Conservation (phyloP, 2,888 invertebrate genomes). For the Mesorhabditis belari region DNA sequence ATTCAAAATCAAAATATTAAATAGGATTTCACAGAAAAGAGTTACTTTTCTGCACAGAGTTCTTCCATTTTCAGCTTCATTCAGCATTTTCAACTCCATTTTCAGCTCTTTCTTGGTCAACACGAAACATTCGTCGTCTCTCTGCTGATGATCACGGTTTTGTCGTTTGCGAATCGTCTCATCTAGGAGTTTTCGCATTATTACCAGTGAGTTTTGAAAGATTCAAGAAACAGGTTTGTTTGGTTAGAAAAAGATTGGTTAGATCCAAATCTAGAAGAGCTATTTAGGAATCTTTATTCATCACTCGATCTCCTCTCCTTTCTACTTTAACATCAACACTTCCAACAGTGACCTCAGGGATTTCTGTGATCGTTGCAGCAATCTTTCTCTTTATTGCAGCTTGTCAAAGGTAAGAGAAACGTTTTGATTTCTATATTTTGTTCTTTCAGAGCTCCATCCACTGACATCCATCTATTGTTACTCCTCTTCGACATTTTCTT, state of each 20-base stretch:
- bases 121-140: slow-evolving; percentile 34
- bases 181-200: slow-evolving; percentile 42
- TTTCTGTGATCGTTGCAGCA: slow-evolving; percentile 26
- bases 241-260: not conserved
- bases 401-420: slow-evolving; percentile 31
- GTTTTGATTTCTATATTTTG: not conserved
- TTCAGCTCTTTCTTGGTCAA: slow-evolving; percentile 38
- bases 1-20: no score
- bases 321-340: slow-evolving; percentile 27
- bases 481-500: slow-evolving; percentile 36
- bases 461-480: slow-evolving; percentile 40
- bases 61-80: no score
- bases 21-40: no score
- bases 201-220: slow-evolving; percentile 27
- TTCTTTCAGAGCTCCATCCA: slow-evolving; percentile 25
- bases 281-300: slow-evolving; percentile 35
- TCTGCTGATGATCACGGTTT: slow-evolving; percentile 31
- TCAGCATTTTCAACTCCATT: no score
- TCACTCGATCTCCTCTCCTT: slow-evolving; percentile 16
- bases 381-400: slow-evolving; percentile 42
- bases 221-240: not conserved
- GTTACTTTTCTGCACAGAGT: no score
- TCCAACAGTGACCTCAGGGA: slow-evolving; percentile 35
- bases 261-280: no score
- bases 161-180: slow-evolving; percentile 41